phyloP scores from a whole-genome alignment of 2,797 vertebrate species.

The Sebastes oblongus region DNA sequence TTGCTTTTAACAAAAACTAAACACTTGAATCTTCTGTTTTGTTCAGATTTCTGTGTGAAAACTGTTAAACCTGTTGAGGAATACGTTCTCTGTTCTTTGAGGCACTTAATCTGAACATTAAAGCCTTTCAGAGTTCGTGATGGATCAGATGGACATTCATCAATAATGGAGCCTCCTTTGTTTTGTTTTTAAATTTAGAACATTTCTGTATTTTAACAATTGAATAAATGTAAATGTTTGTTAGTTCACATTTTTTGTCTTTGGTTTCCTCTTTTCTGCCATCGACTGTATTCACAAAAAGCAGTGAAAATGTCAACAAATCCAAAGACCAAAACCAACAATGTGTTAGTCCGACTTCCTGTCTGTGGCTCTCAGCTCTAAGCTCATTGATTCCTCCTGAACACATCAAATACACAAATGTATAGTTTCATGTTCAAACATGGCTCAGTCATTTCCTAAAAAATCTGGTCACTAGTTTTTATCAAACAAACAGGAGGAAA shows the following conservation, averaged over 20 bases:
- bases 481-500: neutral
- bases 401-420: too few relatives aligned
- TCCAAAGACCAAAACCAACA: neutral
- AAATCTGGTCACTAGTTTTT: neutral
- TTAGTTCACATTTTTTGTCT: neutral
- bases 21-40: neutral
- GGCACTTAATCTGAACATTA: neutral
- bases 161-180: neutral
- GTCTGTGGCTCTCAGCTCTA: neutral
- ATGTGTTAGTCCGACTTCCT: neutral
- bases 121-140: neutral
- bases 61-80: neutral
- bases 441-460: too few relatives aligned
- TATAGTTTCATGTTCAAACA: too few relatives aligned
- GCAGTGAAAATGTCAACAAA: neutral
- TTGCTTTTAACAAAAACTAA: conserved; percentile 89
- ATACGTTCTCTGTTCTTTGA: neutral
- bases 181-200: neutral
- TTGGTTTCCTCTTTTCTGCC: neutral
- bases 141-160: neutral
- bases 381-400: neutral
- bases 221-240: conserved; percentile 61
- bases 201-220: conserved; percentile 33
- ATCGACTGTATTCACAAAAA: neutral
- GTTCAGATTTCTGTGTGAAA: neutral